A percentile compares a stretch with the other conserved stretches of the same genome.
Evolutionary conservation across 2,888 invertebrate species (phyloP).

Genomic region (Isotomurus palustris): DNA sequence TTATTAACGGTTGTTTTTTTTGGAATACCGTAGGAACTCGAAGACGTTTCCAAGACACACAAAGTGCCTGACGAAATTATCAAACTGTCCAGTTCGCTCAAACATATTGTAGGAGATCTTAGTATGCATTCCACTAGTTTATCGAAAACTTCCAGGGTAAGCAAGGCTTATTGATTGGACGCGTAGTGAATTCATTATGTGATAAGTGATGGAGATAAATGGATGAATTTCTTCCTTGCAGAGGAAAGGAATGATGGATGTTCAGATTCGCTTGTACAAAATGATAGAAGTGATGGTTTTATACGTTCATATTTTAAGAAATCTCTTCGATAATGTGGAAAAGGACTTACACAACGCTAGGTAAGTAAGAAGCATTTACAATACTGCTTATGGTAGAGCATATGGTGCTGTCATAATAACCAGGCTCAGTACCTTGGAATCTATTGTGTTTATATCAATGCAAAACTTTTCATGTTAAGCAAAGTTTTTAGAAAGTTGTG

Average conservation of each 20-base stretch:
- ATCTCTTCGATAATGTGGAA: conserved; percentile 25
- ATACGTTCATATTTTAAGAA: conserved; percentile 43
- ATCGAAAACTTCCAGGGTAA: conserved; percentile 38
- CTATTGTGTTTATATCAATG: neutral
- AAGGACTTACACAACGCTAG: conserved; percentile 27
- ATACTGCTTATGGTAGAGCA: neutral
- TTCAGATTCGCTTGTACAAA: conserved; percentile 42
- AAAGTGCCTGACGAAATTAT: conserved; percentile 25
- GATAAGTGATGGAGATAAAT: no score
- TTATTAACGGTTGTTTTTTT: neutral
- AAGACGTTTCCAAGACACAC: conserved; percentile 20
- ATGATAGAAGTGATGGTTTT: conserved; percentile 46
- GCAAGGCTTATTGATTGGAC: neutral
- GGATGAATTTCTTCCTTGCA: conserved; percentile 16
- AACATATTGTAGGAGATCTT: conserved; percentile 34
- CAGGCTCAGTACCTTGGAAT: neutral
- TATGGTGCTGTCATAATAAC: neutral
- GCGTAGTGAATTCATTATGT: neutral
- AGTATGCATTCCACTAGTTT: conserved; percentile 29
- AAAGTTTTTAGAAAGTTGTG: neutral
- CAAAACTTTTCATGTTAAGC: neutral
- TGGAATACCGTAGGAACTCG: conserved; percentile 21
- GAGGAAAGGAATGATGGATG: conserved; percentile 44
- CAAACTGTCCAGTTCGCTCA: conserved; percentile 25
- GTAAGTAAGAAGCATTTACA: conserved; percentile 11